These are phyloP conservation scores for Morone saxatilis DNA, from an alignment of 2,113 vertebrate species.

Conservation along the genomic window DNA sequence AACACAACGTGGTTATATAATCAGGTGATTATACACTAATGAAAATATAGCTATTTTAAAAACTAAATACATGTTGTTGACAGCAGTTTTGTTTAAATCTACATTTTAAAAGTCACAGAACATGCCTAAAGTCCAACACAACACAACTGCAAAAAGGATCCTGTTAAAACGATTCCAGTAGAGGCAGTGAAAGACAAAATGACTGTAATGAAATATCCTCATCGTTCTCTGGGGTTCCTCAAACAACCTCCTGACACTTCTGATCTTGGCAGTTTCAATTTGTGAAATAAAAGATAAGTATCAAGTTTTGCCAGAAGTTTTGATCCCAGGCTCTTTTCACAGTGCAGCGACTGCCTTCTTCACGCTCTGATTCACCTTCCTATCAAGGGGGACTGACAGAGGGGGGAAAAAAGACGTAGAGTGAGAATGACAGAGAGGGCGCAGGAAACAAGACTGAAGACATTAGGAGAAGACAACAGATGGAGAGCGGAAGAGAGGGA, in stretches of 20 bases:
- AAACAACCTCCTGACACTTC: background rate
- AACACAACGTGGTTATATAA: no score
- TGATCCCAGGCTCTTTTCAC: slow-evolving; percentile 14
- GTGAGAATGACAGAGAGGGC: slow-evolving; percentile 11
- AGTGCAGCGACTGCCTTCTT: slow-evolving; percentile 7
- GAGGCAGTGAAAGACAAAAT: slow-evolving; percentile 3
- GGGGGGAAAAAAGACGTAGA: background rate
- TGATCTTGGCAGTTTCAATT: slow-evolving; percentile 37
- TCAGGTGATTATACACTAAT: no score
- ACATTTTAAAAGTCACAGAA: no score
- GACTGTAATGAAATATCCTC: slow-evolving; percentile 15
- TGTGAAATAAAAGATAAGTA: slow-evolving; percentile 17
- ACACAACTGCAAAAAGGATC: background rate
- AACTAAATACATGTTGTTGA: no score
- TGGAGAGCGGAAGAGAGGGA: background rate
- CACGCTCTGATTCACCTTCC: slow-evolving; percentile 55
- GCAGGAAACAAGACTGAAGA: background rate
- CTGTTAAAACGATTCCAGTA: background rate
- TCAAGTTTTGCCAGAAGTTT: slow-evolving; percentile 18
- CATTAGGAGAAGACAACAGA: slow-evolving; percentile 31
- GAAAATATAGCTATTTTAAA: no score
- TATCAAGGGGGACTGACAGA: slow-evolving; percentile 22
- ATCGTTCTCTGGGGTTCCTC: slow-evolving; percentile 12
- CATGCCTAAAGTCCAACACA: background rate
- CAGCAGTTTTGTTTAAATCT: no score